phyloP scores from a whole-genome alignment of 2,113 vertebrate genomes.

The Rhynchopsitta pachyrhyncha region DNA sequence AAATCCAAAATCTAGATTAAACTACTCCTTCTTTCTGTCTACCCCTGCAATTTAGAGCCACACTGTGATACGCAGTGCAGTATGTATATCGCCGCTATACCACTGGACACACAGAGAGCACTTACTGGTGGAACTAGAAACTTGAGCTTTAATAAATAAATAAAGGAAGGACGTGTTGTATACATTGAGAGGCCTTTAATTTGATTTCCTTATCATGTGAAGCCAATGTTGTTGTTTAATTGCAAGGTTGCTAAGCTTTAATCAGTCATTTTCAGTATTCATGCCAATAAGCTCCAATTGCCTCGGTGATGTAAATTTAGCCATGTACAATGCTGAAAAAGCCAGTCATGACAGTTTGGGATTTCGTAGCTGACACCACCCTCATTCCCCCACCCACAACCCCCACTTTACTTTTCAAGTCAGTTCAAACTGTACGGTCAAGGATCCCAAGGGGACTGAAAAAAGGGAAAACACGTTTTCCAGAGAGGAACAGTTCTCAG shows the following conservation, averaged over 20 bases:
- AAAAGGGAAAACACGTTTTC: neutral
- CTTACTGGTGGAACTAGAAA: neutral
- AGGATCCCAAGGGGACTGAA: neutral
- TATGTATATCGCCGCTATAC: neutral
- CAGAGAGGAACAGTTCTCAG: neutral
- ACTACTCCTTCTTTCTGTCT: neutral
- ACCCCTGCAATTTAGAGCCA: neutral
- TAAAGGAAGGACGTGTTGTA: neutral
- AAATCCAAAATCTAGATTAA: neutral
- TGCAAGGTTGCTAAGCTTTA: neutral
- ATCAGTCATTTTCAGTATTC: neutral
- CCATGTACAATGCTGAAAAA: neutral
- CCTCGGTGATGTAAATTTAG: neutral
- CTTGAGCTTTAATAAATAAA: neutral
- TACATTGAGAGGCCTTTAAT: neutral
- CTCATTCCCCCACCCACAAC: rapidly evolving
- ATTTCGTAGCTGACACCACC: neutral
- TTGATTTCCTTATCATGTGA: neutral
- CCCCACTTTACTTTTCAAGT: neutral
- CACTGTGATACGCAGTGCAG: rapidly evolving
- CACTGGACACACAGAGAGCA: neutral
- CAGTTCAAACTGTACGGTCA: neutral
- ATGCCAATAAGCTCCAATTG: neutral
- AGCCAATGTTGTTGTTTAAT: neutral
- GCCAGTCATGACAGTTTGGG: rapidly evolving